These are phyloP conservation scores for Borostomias antarcticus DNA, from an alignment of 2,797 vertebrate genomes.

Conservation along the genomic window DNA sequence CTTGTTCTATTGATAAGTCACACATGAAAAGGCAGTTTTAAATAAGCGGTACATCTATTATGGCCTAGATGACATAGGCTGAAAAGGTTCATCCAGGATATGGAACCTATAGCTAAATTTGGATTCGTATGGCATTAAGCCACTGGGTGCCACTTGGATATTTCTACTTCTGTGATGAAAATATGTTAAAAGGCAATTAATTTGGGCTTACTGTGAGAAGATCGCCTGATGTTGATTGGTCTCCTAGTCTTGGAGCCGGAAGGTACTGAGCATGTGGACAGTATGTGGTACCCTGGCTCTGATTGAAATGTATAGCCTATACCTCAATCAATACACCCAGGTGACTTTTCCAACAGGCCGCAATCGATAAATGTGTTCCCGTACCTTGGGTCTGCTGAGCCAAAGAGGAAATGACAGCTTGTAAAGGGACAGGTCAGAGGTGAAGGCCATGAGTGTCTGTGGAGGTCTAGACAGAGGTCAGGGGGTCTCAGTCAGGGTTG, in stretches of 20 bases:
- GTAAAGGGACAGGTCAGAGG: constrained; percentile 47
- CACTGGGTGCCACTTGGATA: constrained; percentile 65
- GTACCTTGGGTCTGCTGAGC: constrained; percentile 27
- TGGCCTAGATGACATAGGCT: constrained; percentile 68
- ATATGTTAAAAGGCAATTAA: background rate
- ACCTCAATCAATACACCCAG: background rate
- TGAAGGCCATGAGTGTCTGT: constrained; percentile 55
- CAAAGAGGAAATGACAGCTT: constrained; percentile 47
- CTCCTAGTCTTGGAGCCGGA: background rate
- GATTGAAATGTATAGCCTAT: background rate
- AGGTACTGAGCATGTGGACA: background rate
- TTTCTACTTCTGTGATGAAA: background rate
- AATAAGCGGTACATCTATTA: constrained; percentile 83
- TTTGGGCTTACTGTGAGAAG: background rate
- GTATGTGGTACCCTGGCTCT: background rate
- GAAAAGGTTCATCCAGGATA: constrained; percentile 80
- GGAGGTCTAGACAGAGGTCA: constrained; percentile 45
- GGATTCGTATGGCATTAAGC: constrained; percentile 82
- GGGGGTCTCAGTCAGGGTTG: constrained; percentile 47
- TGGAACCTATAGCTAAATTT: constrained; percentile 83
- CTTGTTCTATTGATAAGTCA: constrained; percentile 88
- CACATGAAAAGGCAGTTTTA: constrained; percentile 83
- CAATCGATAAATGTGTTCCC: constrained; percentile 6
- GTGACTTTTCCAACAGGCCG: background rate
- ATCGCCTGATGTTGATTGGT: background rate